These are phyloP conservation scores for Hylia prasina DNA, from an alignment of 2,113 vertebrate genomes.

Conservation along the genomic window DNA sequence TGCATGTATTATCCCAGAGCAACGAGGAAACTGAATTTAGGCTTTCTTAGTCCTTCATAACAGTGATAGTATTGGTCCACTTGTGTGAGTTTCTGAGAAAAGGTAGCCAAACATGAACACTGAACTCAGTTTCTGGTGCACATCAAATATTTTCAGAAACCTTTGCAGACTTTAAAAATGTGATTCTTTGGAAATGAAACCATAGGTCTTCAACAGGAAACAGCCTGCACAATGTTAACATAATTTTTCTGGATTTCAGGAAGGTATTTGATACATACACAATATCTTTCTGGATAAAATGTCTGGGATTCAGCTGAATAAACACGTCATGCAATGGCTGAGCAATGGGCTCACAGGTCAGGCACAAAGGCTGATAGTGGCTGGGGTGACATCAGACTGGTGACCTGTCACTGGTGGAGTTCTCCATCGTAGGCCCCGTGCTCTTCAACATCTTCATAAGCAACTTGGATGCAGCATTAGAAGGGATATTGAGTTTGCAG, in stretches of 20 bases:
- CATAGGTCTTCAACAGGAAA: not conserved
- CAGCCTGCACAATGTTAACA: not conserved
- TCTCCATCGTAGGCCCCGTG: accelerated
- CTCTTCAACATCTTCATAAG: not conserved
- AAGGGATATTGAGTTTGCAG: not conserved
- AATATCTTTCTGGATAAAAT: not conserved
- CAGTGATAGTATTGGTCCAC: not conserved
- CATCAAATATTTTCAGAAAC: not conserved
- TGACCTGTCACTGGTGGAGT: not conserved
- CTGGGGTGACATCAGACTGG: not conserved
- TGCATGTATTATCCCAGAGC: not conserved
- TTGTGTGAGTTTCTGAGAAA: not conserved
- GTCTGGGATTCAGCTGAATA: not conserved
- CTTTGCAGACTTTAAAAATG: not conserved
- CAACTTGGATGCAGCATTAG: too few species aligned
- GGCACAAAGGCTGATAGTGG: not conserved
- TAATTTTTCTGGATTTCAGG: not conserved
- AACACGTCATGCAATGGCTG: not conserved
- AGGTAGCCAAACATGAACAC: not conserved
- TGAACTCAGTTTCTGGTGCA: not conserved
- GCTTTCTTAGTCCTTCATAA: not conserved
- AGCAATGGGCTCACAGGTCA: accelerated
- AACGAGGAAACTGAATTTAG: not conserved
- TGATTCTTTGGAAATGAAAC: not conserved
- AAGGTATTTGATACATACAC: not conserved